Evolutionary conservation across 2,113 vertebrate species (phyloP).

Genomic region (Amphiprion percula): DNA sequence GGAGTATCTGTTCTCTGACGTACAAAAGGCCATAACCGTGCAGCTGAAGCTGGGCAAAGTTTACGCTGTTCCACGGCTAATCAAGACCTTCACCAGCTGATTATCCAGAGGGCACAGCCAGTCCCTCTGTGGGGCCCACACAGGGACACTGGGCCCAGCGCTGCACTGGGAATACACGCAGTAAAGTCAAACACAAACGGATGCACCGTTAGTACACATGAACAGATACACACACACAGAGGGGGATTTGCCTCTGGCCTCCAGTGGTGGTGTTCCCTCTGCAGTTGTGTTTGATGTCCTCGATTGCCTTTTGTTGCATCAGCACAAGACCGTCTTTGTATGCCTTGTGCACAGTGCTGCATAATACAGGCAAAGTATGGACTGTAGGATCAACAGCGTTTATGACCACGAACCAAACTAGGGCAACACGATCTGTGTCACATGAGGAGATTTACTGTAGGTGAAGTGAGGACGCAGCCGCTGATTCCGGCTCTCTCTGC

Average conservation of each 20-base stretch:
- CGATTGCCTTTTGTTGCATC: conserved; percentile 83
- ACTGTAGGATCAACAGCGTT: conserved; percentile 47
- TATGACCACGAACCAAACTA: conserved; percentile 31
- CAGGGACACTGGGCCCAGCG: conserved; percentile 53
- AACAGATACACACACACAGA: conserved; percentile 33
- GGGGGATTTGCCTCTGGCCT: conserved; percentile 61
- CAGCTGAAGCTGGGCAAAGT: conserved; percentile 47
- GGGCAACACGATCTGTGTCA: conserved; percentile 66
- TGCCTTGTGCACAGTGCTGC: conserved; percentile 46
- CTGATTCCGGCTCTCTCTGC: conserved; percentile 14
- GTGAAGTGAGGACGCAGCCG: conserved; percentile 40
- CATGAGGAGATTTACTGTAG: conserved; percentile 57
- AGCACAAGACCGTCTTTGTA: conserved; percentile 78
- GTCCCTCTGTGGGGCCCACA: conserved; percentile 53
- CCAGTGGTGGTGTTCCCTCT: conserved; percentile 63
- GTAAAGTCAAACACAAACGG: conserved; percentile 38
- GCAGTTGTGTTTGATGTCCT: conserved; percentile 80
- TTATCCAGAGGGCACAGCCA: conserved; percentile 61
- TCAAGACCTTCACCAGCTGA: conserved; percentile 70
- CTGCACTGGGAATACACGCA: conserved; percentile 21
- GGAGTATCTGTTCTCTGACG: conserved; percentile 66
- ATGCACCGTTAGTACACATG: conserved; percentile 43
- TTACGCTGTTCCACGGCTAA: conserved; percentile 52
- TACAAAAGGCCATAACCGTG: conserved; percentile 32
- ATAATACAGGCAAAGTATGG: conserved; percentile 44